A percentile compares a stretch with the other conserved stretches of the same genome.
Conservation (phyloP, 30 jellyfish, hydroid and myxozoan genomes). For the Pelagia noctiluca region DNA sequence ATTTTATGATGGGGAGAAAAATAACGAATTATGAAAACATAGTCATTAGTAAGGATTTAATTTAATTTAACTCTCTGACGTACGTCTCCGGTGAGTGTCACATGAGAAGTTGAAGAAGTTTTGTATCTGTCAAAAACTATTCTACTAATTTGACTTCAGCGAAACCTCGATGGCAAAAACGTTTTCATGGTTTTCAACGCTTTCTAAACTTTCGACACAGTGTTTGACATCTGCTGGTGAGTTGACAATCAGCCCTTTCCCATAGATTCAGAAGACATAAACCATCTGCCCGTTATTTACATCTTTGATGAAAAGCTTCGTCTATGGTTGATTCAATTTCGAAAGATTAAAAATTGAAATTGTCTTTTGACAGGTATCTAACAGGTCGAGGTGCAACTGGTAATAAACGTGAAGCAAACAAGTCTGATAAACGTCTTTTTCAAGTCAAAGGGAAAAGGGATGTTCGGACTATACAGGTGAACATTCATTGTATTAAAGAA, state of each 20-base stretch:
- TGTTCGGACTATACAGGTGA: conserved; percentile 72
- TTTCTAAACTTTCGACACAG: neutral
- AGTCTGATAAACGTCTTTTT: conserved; percentile 54
- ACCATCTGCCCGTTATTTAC: neutral
- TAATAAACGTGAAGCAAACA: conserved; percentile 58
- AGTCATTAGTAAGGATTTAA: too few species aligned
- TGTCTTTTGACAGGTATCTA: conserved; percentile 45
- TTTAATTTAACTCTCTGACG: too few species aligned
- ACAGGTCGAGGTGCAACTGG: conserved; percentile 66
- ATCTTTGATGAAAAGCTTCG: too few species aligned
- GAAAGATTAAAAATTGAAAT: neutral
- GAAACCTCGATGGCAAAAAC: too few species aligned
- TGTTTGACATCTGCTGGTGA: neutral
- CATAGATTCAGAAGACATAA: neutral
- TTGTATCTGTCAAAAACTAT: too few species aligned
- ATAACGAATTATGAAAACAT: too few species aligned
- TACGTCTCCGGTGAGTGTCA: too few species aligned
- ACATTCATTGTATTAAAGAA: neutral
- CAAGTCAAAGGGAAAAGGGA: conserved; percentile 87
- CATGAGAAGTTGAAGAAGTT: too few species aligned
- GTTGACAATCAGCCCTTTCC: neutral
- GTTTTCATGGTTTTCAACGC: neutral
- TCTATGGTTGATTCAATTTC: too few species aligned
- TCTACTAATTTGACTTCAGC: too few species aligned
- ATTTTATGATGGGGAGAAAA: too few species aligned